A percentile compares a stretch with the other conserved stretches of the same genome.
Conservation (phyloP, 2,797 vertebrate species). For the Typhlichthys eigenmanni region DNA sequence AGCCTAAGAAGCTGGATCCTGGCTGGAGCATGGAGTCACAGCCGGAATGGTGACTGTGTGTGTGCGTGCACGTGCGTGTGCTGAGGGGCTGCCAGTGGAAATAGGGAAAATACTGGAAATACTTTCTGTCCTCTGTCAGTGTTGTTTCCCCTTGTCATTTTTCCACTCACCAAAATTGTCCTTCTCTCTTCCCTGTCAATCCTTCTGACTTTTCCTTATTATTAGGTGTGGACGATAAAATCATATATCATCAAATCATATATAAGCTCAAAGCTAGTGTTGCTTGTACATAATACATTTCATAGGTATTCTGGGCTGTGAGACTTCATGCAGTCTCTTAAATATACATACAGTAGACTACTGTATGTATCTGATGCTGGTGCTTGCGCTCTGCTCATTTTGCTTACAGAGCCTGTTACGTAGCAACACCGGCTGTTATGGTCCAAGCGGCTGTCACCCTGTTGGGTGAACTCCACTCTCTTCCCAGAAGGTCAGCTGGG, state of each 20-base stretch:
- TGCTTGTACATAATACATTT: background rate
- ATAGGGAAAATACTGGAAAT: slow-evolving; percentile 63
- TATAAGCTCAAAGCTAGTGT: background rate
- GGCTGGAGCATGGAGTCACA: no score
- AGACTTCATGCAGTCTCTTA: background rate
- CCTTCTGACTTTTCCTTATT: background rate
- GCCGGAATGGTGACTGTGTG: slow-evolving; percentile 9
- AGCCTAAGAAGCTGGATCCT: no score
- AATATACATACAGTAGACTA: background rate
- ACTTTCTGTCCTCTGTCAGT: background rate
- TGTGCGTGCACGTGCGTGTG: slow-evolving; percentile 19
- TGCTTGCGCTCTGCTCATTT: background rate
- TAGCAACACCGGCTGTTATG: slow-evolving; percentile 82
- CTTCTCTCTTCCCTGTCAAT: background rate
- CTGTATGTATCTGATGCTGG: background rate
- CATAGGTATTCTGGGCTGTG: no score
- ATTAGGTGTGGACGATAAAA: no score
- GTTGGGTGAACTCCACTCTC: slow-evolving; percentile 76
- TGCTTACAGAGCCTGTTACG: slow-evolving; percentile 78
- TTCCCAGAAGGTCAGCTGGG: slow-evolving; percentile 78
- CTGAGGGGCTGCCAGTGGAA: slow-evolving; percentile 79
- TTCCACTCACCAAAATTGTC: no score
- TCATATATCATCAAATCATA: no score
- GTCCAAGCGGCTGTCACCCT: slow-evolving; percentile 84
- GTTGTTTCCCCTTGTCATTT: background rate